Base-by-base conservation (phyloP, 2,888 invertebrate species). In the Colletes collaris region DNA sequence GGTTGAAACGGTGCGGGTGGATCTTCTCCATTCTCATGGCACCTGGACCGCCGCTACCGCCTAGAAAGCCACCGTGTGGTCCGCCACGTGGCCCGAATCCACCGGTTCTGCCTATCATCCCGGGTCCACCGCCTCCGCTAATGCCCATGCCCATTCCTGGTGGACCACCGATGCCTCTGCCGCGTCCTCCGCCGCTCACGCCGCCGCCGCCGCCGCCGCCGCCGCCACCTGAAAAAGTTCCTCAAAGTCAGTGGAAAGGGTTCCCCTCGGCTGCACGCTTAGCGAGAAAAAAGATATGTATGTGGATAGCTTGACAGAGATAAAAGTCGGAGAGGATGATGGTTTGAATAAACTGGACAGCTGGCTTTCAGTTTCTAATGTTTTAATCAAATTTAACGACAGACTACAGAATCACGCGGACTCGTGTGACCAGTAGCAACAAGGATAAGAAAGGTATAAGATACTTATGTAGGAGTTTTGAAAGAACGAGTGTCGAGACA, bases 11-110 rank as follows among this genome's bases (percentile, higher is more conserved):
- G 75, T 93, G 93, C 0, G 92, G 92, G 74, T 93, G 93, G 0
- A 93, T 91, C 76, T 93, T 93, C 62, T 93, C 93, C 93, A 93
- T 92, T 64, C 93, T 89, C 90, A 93, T 92, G 5, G 93, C 93
- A 3, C 93, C 93, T 0, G 93, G 93, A 1, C 92, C 91, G 40
- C 91, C 89, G 8, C 90, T 89, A 4, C 89, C 87, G 3, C 91
- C 90, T 55, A 91, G 87, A 53, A 91, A 91, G n/a, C 89, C 87
- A 8, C 91, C 90, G 69, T 91, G 92, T 46, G 91, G 92, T 4
- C 90, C 91, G 6, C 91, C 91, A 0, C 92, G 87, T 0, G 92
- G 90, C 1, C 92, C 92, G 50, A 91, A 92, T 49, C 92, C 90
- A 4, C 91, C 88, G 1, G 90, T 84, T 49, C 91, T 87, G 4